Evolutionary conservation across 92 coral and sea anemone genomes (phyloP), one percentile per base, ranked within the genome.

Genomic region (Zoanthus gigantus): DNA sequence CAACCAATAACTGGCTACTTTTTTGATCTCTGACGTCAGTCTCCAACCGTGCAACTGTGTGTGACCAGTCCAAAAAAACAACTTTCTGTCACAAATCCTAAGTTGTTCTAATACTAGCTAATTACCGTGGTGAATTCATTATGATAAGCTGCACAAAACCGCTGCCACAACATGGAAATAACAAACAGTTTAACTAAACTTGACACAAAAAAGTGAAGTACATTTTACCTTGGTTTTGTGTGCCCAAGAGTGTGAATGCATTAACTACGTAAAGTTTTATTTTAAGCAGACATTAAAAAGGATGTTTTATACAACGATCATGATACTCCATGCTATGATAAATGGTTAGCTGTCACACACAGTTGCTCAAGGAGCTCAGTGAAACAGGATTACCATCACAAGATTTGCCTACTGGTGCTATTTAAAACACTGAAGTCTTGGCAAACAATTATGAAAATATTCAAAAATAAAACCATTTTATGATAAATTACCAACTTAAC

Each of bases 41-140:
- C 84, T 72, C 84, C 30, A 16, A 29, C 63, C 42, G 75, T 81
- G 58, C 85, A 66, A 81, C 85, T 81, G 85, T 81, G 85, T 81
- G 85, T 81, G 85, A 81, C 58, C 65, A 60, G 42, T n/a, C 66
- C 53, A 74, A 58, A 61, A 52, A 61, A 44, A 42, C 16, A 44
- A 46, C 0, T 17, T 28, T 12, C 54, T 18, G 72, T 61, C 72
- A 65, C 7, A 48, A 32, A 44, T 13, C 11, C 45, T 46, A 37
- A 57, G 52, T 60, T 7, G 31, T 15, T 23, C 15, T 37, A 37
- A 28, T 28, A 44, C 6, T 18, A 17, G 45, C 30, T 60, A 66
- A 17, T 32, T 61, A 69, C 18, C 57, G 18, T 42, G 50, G 46
- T 45, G 17, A 65, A 7, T 18, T 44, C 17, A 44, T 4, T 7